These are phyloP conservation scores for Popillia japonica DNA, from an alignment of 1,140 invertebrate genomes.

Conservation along the genomic window DNA sequence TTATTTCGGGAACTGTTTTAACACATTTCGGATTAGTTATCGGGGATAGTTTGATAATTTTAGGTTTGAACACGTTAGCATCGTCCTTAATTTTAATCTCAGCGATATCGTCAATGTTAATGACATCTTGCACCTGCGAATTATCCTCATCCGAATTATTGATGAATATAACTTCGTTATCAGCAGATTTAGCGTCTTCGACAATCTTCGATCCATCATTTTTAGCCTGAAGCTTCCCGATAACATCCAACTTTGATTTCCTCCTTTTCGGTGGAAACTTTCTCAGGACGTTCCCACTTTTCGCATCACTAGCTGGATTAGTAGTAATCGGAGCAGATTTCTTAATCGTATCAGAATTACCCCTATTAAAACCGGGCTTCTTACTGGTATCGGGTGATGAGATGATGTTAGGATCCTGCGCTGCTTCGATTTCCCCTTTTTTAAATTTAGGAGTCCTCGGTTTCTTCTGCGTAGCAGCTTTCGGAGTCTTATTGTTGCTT, in stretches of 20 bases:
- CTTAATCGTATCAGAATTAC: background rate
- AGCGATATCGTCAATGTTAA: background rate
- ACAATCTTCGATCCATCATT: background rate
- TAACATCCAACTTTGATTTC: background rate
- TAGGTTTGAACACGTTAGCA: background rate
- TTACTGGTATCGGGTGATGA: background rate
- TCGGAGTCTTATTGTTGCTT: conserved; percentile 5
- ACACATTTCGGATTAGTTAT: background rate
- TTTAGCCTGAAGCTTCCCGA: background rate
- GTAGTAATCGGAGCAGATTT: background rate
- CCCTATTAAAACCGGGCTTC: no score
- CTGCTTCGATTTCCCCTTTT: background rate
- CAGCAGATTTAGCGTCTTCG: background rate
- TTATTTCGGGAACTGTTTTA: background rate
- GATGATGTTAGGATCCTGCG: background rate
- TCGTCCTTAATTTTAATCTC: background rate
- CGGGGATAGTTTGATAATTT: background rate
- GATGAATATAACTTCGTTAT: background rate
- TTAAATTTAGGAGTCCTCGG: background rate
- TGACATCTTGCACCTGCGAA: background rate
- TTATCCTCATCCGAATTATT: conserved; percentile 3
- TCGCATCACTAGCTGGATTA: no score
- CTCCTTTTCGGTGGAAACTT: background rate
- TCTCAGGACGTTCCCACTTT: background rate
- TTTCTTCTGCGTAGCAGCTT: background rate